These are phyloP conservation scores for Zygaena filipendulae DNA, from an alignment of 2,888 invertebrate species.

Conservation along the genomic window DNA sequence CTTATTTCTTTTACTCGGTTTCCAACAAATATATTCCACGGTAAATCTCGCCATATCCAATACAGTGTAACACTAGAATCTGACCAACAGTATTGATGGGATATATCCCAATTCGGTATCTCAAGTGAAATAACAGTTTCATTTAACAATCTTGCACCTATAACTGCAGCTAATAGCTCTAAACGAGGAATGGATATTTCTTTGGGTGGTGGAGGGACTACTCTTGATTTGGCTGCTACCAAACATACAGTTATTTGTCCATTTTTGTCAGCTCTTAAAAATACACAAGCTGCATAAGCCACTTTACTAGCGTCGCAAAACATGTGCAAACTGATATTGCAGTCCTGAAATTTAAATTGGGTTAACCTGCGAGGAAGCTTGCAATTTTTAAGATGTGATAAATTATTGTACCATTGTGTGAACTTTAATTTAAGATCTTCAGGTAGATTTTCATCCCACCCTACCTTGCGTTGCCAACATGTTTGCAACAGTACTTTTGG, in stretches of 20 bases:
- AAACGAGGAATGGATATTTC: conserved; percentile 5
- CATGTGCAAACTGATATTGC: conserved; percentile 1
- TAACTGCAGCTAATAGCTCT: conserved; percentile 6
- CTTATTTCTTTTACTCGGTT: conserved; percentile 4
- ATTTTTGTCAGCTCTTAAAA: conserved; percentile 1
- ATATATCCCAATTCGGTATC: too few relatives aligned
- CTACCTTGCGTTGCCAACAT: too few relatives aligned
- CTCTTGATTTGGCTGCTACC: conserved; percentile 6
- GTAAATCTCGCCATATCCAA: neutral
- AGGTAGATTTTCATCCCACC: too few relatives aligned
- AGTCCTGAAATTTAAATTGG: neutral
- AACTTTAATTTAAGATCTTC: too few relatives aligned
- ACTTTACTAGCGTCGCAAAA: conserved; percentile 8
- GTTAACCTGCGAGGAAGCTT: conserved; percentile 2
- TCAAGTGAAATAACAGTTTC: neutral
- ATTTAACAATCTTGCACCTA: conserved; percentile 2
- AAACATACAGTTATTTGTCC: conserved; percentile 1
- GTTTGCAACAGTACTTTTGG: too few relatives aligned
- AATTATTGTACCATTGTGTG: too few relatives aligned
- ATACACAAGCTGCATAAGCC: conserved; percentile 6
- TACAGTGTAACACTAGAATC: conserved; percentile 1
- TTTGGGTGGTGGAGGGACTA: conserved; percentile 2
- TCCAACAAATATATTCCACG: conserved; percentile 1
- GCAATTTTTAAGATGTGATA: conserved; percentile 7
- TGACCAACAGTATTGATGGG: conserved; percentile 1